Conservation (phyloP, 2,888 invertebrate species). For the Lycocerus yunnanus region DNA sequence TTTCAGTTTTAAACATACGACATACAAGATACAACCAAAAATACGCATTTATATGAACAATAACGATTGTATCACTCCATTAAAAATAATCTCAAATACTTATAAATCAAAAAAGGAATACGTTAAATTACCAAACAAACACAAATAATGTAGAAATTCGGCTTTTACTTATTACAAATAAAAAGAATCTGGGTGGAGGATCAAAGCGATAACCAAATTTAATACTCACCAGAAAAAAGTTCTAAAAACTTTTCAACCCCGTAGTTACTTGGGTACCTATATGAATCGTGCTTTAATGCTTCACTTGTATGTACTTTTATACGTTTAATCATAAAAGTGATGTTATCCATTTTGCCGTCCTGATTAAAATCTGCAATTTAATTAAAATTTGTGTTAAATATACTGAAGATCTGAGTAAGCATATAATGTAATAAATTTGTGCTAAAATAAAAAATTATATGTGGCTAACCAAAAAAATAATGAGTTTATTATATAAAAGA, state of each 20-base stretch:
- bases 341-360: conserved; percentile 89
- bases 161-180: background rate
- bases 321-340: conserved; percentile 94
- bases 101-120: background rate
- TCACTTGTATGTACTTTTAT: conserved; percentile 91
- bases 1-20: too few species aligned
- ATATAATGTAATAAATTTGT: too few species aligned
- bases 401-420: background rate
- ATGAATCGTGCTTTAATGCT: conserved; percentile 82
- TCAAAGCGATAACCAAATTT: background rate
- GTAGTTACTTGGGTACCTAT: conserved; percentile 92
- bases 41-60: too few species aligned
- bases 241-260: conserved; percentile 98
- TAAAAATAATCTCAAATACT: background rate
- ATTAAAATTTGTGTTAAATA: background rate
- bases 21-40: too few species aligned
- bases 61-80: too few species aligned
- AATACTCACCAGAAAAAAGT: conserved; percentile 84
- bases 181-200: background rate
- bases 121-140: background rate
- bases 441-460: background rate
- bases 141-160: background rate
- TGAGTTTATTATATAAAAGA: too few species aligned
- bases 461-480: too few species aligned
- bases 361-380: conserved; percentile 81